Percentiles rank a stretch among this genome's conserved stretches.
Evolutionary conservation across 2,113 vertebrate genomes (phyloP).

Genomic region (Oreochromis spilurus): DNA sequence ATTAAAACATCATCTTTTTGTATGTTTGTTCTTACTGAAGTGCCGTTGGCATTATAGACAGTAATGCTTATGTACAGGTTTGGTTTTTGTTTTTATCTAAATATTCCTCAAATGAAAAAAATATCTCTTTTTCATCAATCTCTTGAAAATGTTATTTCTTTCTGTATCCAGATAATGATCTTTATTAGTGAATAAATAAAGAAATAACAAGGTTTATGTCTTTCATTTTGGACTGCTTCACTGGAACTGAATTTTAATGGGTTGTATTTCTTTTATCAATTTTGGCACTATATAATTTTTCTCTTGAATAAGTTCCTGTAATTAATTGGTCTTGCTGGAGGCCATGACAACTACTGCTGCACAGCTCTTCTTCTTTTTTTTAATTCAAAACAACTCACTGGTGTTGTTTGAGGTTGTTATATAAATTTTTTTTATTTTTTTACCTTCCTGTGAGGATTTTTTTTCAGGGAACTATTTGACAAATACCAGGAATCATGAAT

Average conservation of each 20-base stretch:
- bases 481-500: background rate
- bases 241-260: background rate
- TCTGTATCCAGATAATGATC: background rate
- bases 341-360: background rate
- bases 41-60: background rate
- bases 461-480: background rate
- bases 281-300: background rate
- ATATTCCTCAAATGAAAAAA: background rate
- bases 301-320: background rate
- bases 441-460: background rate
- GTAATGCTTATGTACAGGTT: background rate
- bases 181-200: background rate
- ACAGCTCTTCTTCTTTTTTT: background rate
- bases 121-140: background rate
- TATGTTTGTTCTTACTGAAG: background rate
- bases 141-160: background rate
- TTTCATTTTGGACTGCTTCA: background rate
- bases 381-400: background rate
- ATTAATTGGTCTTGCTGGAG: background rate
- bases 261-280: background rate
- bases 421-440: background rate
- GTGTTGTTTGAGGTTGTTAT: background rate
- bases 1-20: background rate
- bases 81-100: background rate
- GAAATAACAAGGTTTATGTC: background rate